Evolutionary conservation across 1,140 invertebrate genomes (phyloP), one percentile per base, ranked within the genome.

Genomic region (Bombus superbus): DNA sequence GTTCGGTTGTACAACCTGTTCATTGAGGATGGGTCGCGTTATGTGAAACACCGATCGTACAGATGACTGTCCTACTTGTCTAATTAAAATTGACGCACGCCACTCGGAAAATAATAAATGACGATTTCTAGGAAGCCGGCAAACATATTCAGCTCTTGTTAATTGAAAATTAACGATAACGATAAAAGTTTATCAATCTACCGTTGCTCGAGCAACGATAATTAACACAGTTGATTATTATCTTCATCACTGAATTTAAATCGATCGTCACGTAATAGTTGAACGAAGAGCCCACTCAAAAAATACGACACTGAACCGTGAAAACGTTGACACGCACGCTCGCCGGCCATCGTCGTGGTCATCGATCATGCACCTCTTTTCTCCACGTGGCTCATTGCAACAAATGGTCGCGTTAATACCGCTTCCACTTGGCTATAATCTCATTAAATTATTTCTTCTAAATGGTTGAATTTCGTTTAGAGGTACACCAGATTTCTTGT

Each of bases 321-420:
- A 35, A 35, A 68, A 32, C 64, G 32, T 69, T 38, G 32, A 18
- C 32, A 68, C 18, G 35, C 32, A 68, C 18, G 22, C 9, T 69
- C 68, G 38, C 25, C 35, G 3, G 10, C 68, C 68, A 40, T 69
- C 18, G 38, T 69, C 18, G 38, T 69, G 38, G 35, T 10, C 35
- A 40, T 69, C 68, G 35, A 69, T 69, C 68, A 69, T 69, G 35
- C 35, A 69, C 35, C 68, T 69, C 35, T 38, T 69, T 69, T 40
- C 22, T 69, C 22, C 18, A 40, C 35, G 68, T 40, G 68, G 3
- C 38, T 40, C 35, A 28, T 40, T 69, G 35, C 38, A 25, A 68
- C 32, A 68, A 68, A 68, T 68, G 18, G 32, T 9, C 6, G 35
- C 32, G 9, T 35, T 68, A 66, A 66, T 66, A 11, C 32, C 64